These are phyloP conservation scores for Pagrus major DNA, from an alignment of 2,113 vertebrate species.

Conservation along the genomic window DNA sequence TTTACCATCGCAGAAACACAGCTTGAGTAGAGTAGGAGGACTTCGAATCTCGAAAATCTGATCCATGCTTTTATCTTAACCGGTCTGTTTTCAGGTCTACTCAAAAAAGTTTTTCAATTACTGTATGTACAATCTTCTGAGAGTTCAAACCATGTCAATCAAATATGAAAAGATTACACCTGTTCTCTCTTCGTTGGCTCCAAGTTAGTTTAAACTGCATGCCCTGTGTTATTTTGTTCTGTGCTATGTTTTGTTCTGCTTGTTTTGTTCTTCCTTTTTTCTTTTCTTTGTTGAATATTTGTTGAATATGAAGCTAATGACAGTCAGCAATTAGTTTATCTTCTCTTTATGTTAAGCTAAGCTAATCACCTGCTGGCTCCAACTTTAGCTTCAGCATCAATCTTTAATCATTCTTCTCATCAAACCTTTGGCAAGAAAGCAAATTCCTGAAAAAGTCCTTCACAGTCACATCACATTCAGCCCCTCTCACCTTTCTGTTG, in stretches of 20 bases:
- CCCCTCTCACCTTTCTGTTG: constrained; percentile 90
- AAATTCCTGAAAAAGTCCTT: neutral
- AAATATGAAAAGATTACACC: neutral
- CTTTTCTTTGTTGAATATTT: no score
- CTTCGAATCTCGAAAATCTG: neutral
- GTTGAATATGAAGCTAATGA: no score
- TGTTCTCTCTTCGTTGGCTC: neutral
- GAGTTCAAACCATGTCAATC: neutral
- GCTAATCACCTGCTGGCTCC: neutral
- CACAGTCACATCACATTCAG: neutral
- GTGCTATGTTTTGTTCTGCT: no score
- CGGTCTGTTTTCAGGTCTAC: neutral
- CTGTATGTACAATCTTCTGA: neutral
- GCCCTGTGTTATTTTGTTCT: no score
- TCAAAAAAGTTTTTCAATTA: neutral
- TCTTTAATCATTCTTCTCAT: neutral
- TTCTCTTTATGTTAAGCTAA: neutral
- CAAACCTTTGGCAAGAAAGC: neutral
- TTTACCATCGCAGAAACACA: neutral
- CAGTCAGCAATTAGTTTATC: no score
- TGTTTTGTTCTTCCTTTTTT: no score
- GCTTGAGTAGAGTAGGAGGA: neutral
- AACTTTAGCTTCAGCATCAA: neutral
- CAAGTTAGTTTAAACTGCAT: no score
- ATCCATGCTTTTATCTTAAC: neutral